Base-by-base conservation (phyloP, 2,113 vertebrate genomes). In the Mirza zaza region DNA sequence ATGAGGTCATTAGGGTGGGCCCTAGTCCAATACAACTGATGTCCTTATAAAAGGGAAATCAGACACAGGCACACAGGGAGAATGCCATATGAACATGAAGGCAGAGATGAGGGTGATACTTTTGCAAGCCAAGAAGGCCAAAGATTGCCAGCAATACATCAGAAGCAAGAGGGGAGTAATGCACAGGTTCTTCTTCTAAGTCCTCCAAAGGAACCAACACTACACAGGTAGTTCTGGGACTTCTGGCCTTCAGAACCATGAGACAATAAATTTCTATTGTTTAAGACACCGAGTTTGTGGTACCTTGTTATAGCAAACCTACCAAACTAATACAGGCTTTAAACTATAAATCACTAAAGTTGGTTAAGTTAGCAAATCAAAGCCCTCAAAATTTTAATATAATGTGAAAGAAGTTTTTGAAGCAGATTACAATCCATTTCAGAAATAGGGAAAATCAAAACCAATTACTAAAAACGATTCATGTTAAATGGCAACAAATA, bases 371-470 rank as follows among this genome's bases (percentile, higher is more conserved):
- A 95, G 57, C 15, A 84, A 75, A 82, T 75, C 57, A 70, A 77
- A 79, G 68, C 17, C 4, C 34, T 90, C 63, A 70, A 84, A 68
- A 42, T 84, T 73, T 48, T n/a, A 1, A 94, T 7, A 6, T 87
- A 81, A 97, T 77, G 73, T 92, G 13, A 88, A 67, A 83, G 25
- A 85, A 73, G 81, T 81, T 94, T 90, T 68, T 65, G 15, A 85
- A 94, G 93, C 23, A 77, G 42, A 92, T 73, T 73, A 95, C n/a
- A 92, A 73, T n/a, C 59, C 68, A 93, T 68, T 94, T 94, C 77
- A 86, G 63, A 94, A 87, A 61, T 0, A 94, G 18, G 4, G 32
- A 92, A 91, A 90, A 75, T 17, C 1, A 71, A 92, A 87, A 50
- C 3, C 73, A 79, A 85, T 81, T 12, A 88, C 75, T 73, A 77